Percentiles rank a stretch among this genome's conserved stretches.
These are phyloP conservation scores for Trogon melanurus DNA, from an alignment of 2,113 vertebrate genomes.

Conservation along the genomic window DNA sequence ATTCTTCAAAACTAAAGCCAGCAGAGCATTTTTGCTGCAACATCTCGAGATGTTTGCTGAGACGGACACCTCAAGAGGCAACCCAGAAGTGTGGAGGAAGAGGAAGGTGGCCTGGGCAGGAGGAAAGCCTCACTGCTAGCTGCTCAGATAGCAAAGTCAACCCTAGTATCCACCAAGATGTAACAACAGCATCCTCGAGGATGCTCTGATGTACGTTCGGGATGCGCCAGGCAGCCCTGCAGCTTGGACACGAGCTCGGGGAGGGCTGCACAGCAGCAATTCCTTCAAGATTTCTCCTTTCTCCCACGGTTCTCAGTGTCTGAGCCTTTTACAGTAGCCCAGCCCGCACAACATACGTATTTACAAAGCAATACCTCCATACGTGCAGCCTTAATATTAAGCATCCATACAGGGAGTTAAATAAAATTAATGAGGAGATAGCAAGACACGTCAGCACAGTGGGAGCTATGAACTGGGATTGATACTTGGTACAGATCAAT, in stretches of 20 bases:
- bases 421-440: background rate
- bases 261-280: background rate
- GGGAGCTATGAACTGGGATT: conserved; percentile 53
- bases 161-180: too few relatives aligned
- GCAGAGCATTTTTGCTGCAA: background rate
- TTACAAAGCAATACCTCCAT: background rate
- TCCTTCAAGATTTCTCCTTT: background rate
- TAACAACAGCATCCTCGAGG: background rate
- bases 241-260: rapidly evolving
- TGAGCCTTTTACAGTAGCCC: background rate
- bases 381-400: background rate
- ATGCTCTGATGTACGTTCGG: rapidly evolving
- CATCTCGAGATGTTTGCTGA: background rate
- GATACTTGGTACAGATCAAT: conserved; percentile 60
- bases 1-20: background rate
- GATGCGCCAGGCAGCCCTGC: background rate
- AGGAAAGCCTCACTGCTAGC: background rate
- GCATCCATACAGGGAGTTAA: background rate
- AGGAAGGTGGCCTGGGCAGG: background rate
- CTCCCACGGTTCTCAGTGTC: rapidly evolving
- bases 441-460: background rate
- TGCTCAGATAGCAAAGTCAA: too few relatives aligned
- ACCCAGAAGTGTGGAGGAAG: background rate
- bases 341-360: rapidly evolving
- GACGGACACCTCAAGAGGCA: too few relatives aligned